These are phyloP conservation scores for Prunella strophiata DNA, from an alignment of 2,797 vertebrate genomes.

Conservation along the genomic window DNA sequence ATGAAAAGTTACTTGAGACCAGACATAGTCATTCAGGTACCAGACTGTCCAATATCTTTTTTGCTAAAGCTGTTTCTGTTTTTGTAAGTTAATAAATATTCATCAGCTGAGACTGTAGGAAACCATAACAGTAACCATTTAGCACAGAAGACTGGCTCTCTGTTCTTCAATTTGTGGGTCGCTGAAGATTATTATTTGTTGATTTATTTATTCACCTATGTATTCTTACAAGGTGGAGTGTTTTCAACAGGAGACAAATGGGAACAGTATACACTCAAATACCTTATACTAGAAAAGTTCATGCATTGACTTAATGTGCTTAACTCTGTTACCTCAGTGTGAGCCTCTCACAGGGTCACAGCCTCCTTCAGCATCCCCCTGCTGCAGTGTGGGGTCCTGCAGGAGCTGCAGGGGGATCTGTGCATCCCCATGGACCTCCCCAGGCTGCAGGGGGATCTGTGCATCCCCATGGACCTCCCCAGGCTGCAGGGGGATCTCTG, in stretches of 20 bases:
- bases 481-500: neutral
- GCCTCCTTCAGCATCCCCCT: neutral
- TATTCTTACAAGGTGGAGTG: neutral
- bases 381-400: neutral
- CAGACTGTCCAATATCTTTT: neutral
- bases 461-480: no score
- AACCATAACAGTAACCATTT: neutral
- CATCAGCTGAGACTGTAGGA: neutral
- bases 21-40: neutral
- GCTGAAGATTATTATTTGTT: neutral
- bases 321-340: accelerated
- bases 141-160: neutral
- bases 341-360: neutral
- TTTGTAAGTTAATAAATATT: neutral
- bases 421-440: neutral
- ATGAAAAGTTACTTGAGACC: neutral
- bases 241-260: neutral
- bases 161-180: neutral
- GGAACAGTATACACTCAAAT: neutral
- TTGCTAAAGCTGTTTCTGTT: neutral
- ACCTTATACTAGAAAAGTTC: neutral
- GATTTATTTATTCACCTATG: conserved; percentile 2
- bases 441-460: neutral
- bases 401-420: neutral
- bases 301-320: neutral